Evolutionary conservation across 1,140 invertebrate genomes (phyloP).

Genomic region (Radopholus similis): DNA sequence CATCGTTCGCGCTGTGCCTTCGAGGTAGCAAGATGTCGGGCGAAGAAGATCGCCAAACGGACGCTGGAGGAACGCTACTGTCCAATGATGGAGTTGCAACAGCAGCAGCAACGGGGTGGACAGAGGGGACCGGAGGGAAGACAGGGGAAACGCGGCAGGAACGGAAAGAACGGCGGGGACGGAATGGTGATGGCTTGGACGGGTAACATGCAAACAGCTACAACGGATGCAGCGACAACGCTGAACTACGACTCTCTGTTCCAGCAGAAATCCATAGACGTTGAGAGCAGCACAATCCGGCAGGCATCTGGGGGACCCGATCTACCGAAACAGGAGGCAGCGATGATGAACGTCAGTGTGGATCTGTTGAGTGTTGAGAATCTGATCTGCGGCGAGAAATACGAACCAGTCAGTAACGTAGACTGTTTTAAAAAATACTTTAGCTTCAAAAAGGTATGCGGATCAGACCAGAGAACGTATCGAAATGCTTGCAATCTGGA

Average conservation of each 20-base stretch:
- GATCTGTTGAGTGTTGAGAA: slow-evolving; percentile 15
- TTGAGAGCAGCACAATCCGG: background rate
- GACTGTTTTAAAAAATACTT: too few species aligned
- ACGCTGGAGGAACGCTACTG: slow-evolving; percentile 15
- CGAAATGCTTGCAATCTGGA: slow-evolving; percentile 39
- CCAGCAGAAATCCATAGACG: too few species aligned
- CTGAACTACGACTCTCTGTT: too few species aligned
- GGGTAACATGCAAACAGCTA: too few species aligned
- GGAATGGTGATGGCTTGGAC: too few species aligned
- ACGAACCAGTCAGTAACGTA: slow-evolving; percentile 8
- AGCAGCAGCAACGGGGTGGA: background rate
- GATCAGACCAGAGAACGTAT: slow-evolving; percentile 35
- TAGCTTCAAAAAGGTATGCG: slow-evolving; percentile 24
- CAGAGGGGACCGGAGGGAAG: too few species aligned
- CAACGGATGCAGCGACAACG: too few species aligned
- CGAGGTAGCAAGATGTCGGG: slow-evolving; percentile 43
- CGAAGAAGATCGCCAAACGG: slow-evolving; percentile 32
- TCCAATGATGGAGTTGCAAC: background rate
- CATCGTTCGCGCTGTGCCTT: slow-evolving; percentile 45
- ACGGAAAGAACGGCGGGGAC: background rate
- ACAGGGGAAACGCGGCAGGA: background rate
- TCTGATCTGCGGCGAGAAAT: slow-evolving; percentile 12
- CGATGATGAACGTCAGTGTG: background rate
- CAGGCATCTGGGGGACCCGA: background rate
- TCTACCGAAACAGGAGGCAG: background rate